Evolutionary conservation across 92 coral and sea anemone genomes (phyloP).

Genomic region (Epizoanthus stellaris): DNA sequence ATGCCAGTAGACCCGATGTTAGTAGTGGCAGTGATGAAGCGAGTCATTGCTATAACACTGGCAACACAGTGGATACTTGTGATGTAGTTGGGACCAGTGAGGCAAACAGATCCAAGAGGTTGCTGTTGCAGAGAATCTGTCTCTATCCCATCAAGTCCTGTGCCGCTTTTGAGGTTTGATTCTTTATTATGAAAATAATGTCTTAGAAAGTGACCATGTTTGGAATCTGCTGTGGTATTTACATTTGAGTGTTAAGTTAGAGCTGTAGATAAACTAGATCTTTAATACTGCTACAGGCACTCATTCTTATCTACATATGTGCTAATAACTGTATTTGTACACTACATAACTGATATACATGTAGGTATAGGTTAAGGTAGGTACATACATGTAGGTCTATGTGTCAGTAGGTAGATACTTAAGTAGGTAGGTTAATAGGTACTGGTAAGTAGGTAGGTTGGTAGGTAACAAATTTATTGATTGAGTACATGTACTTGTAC

Average conservation of each 20-base stretch:
- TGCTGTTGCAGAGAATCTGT: conserved; percentile 70
- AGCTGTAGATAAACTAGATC: background rate
- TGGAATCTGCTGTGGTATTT: background rate
- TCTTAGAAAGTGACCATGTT: background rate
- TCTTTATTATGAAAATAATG: background rate
- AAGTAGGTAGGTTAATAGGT: background rate
- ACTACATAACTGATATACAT: too few relatives aligned
- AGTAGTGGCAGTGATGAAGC: background rate
- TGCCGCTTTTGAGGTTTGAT: conserved; percentile 93
- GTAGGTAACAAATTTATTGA: too few relatives aligned
- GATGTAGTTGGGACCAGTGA: background rate
- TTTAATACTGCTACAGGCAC: too few relatives aligned
- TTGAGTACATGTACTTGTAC: too few relatives aligned
- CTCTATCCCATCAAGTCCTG: conserved; percentile 97
- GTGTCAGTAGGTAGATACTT: background rate
- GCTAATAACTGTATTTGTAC: too few relatives aligned
- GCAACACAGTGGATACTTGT: background rate
- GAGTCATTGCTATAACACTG: background rate
- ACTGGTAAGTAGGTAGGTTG: background rate
- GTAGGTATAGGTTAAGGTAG: too few relatives aligned
- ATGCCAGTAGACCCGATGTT: background rate
- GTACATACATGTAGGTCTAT: too few relatives aligned
- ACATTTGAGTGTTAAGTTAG: too few relatives aligned
- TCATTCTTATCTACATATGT: too few relatives aligned
- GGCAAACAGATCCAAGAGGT: background rate